Percentiles rank a stretch among this genome's conserved stretches.
phyloP scores from a whole-genome alignment of 1,140 invertebrate genomes.

The Atta texana region DNA sequence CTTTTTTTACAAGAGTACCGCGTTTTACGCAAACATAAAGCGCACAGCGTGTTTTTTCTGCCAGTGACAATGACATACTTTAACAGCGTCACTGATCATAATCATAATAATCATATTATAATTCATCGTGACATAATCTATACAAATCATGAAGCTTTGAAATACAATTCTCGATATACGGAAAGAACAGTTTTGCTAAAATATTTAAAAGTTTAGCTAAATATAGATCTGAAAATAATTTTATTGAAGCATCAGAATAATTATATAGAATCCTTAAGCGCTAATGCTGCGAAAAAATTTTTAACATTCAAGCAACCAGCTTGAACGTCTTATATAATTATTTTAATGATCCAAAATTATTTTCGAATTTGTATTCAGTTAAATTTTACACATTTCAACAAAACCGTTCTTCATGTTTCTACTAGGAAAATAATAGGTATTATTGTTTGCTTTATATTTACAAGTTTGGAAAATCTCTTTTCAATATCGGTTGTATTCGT shows the following conservation, averaged over 20 bases:
- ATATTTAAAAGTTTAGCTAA: too few species aligned
- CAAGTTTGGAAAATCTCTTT: background rate
- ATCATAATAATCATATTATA: conserved; percentile 18
- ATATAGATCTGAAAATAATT: too few species aligned
- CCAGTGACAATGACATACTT: background rate
- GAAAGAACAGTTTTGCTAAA: too few species aligned
- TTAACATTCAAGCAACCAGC: too few species aligned
- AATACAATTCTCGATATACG: background rate
- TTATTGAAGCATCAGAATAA: too few species aligned
- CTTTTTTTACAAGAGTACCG: background rate
- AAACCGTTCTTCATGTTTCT: background rate
- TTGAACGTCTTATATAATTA: too few species aligned
- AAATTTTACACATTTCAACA: too few species aligned
- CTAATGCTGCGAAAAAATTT: too few species aligned
- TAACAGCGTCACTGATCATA: conserved; percentile 24
- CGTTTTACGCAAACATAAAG: conserved; percentile 66
- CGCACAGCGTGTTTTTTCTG: background rate
- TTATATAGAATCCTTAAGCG: too few species aligned
- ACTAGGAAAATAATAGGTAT: background rate
- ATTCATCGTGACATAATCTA: background rate
- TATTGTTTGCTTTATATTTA: background rate
- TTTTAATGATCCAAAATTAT: too few species aligned
- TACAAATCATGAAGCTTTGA: background rate
- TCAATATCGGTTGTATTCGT: background rate
- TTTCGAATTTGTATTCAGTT: too few species aligned